Evolutionary conservation across 2,888 invertebrate species (phyloP).

Genomic region (Hypolimnas misippus): DNA sequence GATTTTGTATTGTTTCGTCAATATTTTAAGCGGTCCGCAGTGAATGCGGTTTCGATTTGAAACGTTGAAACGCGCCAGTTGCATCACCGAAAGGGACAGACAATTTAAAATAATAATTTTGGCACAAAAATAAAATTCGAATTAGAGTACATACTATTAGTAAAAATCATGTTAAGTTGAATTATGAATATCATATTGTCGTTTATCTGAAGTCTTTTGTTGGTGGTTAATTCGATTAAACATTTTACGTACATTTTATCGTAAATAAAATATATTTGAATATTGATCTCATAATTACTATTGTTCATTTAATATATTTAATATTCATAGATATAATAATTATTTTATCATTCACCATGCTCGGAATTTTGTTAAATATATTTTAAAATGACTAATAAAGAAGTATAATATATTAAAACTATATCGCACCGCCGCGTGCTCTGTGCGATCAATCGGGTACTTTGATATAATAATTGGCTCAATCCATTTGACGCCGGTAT

Average conservation of each 20-base stretch:
- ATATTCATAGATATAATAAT: no score
- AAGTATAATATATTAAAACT: background rate
- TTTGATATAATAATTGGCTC: conserved; percentile 63
- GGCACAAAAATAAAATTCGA: background rate
- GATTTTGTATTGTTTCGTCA: conserved; percentile 33
- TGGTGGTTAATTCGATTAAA: no score
- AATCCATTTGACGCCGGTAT: conserved; percentile 51
- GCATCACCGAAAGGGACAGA: background rate
- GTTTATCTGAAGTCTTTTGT: no score
- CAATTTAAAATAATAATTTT: background rate
- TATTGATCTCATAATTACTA: no score
- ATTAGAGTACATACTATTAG: background rate
- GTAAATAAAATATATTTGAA: no score
- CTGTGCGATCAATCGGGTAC: conserved; percentile 32
- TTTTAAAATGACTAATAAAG: no score
- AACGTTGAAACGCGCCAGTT: background rate
- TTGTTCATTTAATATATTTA: no score
- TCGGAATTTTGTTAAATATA: no score
- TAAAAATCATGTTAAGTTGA: no score
- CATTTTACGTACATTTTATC: no score
- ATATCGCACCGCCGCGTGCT: background rate
- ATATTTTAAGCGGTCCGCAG: conserved; percentile 9
- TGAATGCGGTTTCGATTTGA: background rate
- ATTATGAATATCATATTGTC: no score
- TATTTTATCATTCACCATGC: no score